phyloP scores from a whole-genome alignment of 2,113 vertebrate genomes.

The Hyperopisus bebe region DNA sequence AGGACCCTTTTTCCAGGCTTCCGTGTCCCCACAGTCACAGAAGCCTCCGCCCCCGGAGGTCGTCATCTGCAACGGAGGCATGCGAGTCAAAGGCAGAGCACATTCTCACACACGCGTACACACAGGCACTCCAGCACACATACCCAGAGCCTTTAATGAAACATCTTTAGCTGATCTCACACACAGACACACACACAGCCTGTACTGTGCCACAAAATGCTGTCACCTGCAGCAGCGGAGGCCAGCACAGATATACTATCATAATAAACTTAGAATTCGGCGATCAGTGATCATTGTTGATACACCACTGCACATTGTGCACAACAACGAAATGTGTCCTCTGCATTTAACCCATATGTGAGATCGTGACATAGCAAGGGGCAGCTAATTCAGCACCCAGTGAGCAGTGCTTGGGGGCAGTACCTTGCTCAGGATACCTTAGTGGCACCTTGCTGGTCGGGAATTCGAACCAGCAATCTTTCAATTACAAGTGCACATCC shows the following conservation, averaged over 20 bases:
- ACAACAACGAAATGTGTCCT: too few relatives aligned
- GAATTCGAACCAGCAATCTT: too few relatives aligned
- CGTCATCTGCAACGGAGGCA: constrained; percentile 74
- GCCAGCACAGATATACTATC: background rate
- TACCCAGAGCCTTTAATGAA: background rate
- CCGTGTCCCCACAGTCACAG: constrained; percentile 95
- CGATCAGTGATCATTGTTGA: too few relatives aligned
- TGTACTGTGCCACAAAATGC: background rate
- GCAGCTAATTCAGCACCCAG: too few relatives aligned
- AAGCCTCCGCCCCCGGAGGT: constrained; percentile 93
- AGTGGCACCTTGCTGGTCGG: too few relatives aligned
- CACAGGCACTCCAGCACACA: background rate
- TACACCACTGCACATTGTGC: too few relatives aligned
- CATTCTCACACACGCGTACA: background rate
- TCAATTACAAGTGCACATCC: too few relatives aligned
- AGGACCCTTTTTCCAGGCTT: constrained; percentile 93
- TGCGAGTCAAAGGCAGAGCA: background rate
- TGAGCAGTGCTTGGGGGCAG: too few relatives aligned
- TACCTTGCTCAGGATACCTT: too few relatives aligned
- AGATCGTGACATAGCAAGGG: too few relatives aligned
- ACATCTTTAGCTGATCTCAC: background rate
- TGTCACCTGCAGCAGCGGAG: background rate
- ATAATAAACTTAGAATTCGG: background rate
- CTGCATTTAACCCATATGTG: too few relatives aligned
- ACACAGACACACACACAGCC: background rate